A percentile compares a stretch with the other conserved stretches of the same genome.
Conservation (phyloP, 2,113 vertebrate genomes). For the Anoura caudifer region DNA sequence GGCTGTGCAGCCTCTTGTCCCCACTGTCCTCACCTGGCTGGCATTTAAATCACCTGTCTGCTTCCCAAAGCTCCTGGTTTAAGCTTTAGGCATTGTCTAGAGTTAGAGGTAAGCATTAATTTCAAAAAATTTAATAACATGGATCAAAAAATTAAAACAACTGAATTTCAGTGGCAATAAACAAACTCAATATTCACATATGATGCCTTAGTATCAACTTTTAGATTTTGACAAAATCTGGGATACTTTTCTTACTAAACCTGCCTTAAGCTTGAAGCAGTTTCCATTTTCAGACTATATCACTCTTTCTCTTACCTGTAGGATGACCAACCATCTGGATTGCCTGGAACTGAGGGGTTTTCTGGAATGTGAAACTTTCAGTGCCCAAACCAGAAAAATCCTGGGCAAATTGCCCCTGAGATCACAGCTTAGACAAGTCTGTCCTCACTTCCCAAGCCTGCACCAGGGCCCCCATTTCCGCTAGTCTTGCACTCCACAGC, state of each 20-base stretch:
- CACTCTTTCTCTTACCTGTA: background rate
- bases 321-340: background rate
- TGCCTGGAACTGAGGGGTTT: background rate
- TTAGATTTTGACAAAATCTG: background rate
- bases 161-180: background rate
- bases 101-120: background rate
- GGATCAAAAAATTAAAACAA: background rate
- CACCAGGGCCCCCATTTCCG: background rate
- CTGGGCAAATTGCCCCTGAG: background rate
- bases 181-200: background rate
- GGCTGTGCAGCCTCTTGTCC: accelerated
- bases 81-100: background rate
- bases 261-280: background rate
- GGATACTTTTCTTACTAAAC: background rate
- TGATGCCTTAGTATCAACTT: background rate
- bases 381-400: background rate
- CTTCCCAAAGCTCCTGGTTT: background rate
- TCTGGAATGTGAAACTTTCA: background rate
- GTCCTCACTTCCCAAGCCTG: background rate
- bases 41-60: background rate
- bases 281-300: background rate
- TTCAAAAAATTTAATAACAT: background rate
- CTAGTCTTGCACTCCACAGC: too few species aligned
- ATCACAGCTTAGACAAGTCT: background rate
- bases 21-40: background rate